Evolutionary conservation across 2,797 vertebrate genomes (phyloP).

Genomic region (Chanos chanos): DNA sequence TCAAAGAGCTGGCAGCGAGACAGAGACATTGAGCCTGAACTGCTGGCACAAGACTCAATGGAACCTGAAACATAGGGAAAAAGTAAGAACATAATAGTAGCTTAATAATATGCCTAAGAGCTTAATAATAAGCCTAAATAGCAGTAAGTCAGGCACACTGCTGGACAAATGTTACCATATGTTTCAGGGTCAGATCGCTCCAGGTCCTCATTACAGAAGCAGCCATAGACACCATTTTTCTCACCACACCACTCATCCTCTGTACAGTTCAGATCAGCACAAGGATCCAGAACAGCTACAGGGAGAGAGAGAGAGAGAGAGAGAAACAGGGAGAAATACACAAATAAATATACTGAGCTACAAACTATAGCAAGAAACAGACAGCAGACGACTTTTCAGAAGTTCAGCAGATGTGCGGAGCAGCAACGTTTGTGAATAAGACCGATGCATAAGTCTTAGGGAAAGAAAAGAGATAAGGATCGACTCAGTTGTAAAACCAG

Average conservation of each 20-base stretch:
- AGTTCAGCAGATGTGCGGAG: too few relatives aligned
- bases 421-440: too few relatives aligned
- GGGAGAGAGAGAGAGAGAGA: too few relatives aligned
- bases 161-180: conserved; percentile 22
- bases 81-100: background rate
- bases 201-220: conserved; percentile 40
- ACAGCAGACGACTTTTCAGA: too few relatives aligned
- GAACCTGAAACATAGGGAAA: conserved; percentile 37
- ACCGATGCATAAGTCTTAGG: too few relatives aligned
- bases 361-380: too few relatives aligned
- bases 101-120: background rate
- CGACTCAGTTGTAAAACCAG: background rate
- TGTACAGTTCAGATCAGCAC: conserved; percentile 33
- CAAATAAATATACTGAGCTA: too few relatives aligned
- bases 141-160: too few relatives aligned
- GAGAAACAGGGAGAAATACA: too few relatives aligned
- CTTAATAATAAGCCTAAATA: background rate
- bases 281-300: conserved; percentile 23
- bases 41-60: conserved; percentile 26
- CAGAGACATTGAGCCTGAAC: conserved; percentile 34
- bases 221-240: conserved; percentile 36
- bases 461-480: too few relatives aligned
- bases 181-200: background rate
- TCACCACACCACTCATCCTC: conserved; percentile 45
- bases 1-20: conserved; percentile 51